These are phyloP conservation scores for Rhabdophis nuchalis DNA, from an alignment of 2,797 vertebrate species.

Conservation along the genomic window DNA sequence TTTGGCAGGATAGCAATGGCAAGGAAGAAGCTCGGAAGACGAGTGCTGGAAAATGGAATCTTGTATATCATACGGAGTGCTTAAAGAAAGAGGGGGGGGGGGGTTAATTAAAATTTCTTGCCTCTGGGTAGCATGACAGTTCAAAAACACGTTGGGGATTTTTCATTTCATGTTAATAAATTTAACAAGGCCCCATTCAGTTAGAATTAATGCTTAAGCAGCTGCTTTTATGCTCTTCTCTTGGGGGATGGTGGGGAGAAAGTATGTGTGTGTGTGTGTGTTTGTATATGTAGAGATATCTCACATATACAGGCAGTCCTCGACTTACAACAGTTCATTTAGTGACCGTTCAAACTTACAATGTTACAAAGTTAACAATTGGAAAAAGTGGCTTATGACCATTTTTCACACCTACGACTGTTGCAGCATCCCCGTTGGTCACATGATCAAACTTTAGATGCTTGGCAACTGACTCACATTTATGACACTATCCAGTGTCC, in stretches of 20 bases:
- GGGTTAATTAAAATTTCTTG: constrained; percentile 68
- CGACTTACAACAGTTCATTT: not conserved
- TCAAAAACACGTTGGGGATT: constrained; percentile 61
- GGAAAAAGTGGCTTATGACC: no score
- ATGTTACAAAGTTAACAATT: no score
- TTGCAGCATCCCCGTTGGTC: not conserved
- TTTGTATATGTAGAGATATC: not conserved
- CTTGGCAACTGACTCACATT: not conserved
- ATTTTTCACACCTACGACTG: not conserved
- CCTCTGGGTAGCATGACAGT: constrained; percentile 57
- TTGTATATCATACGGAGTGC: constrained; percentile 14
- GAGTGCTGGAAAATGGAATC: constrained; percentile 1
- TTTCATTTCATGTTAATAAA: constrained; percentile 64
- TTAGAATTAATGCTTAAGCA: constrained; percentile 52
- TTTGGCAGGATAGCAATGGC: not conserved
- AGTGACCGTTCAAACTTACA: not conserved
- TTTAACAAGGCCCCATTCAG: constrained; percentile 60
- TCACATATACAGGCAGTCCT: not conserved
- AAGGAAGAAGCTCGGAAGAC: not conserved
- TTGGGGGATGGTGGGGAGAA: constrained; percentile 35
- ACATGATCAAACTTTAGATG: not conserved
- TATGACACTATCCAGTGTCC: not conserved
- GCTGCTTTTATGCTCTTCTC: constrained; percentile 47
- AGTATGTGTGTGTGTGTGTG: not conserved
- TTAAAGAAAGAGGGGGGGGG: constrained; percentile 22